Conservation (phyloP, 2,797 vertebrate species). For the Peromyscus attwateri region DNA sequence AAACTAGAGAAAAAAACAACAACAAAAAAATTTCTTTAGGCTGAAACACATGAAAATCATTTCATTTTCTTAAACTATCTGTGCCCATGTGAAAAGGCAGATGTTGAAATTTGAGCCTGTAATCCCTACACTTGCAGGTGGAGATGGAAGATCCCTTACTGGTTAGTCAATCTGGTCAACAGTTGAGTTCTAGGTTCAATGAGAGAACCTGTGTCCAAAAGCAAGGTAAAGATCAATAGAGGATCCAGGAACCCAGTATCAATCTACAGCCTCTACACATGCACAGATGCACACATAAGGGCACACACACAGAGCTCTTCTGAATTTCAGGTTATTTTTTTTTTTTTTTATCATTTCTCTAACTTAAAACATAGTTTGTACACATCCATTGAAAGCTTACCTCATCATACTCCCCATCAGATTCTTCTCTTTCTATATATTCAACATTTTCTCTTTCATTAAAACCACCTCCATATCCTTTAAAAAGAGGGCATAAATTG, state of each 20-base stretch:
- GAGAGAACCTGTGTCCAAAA: not conserved
- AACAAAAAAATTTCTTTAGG: conserved; percentile 20
- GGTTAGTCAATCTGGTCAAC: not conserved
- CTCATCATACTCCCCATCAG: conserved; percentile 99
- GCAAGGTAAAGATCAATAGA: not conserved
- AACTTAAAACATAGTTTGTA: rapidly evolving
- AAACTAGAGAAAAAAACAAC: conserved; percentile 90
- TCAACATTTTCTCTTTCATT: conserved; percentile 99
- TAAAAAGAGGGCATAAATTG: conserved; percentile 25
- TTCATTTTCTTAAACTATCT: not conserved
- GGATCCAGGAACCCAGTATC: not conserved
- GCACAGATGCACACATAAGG: not conserved
- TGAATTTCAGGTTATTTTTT: not conserved
- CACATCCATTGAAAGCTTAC: conserved; percentile 80
- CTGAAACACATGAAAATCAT: not conserved
- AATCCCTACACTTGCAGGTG: not conserved
- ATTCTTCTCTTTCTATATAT: conserved; percentile 98
- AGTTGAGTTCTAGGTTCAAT: not conserved
- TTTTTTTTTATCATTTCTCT: not conserved
- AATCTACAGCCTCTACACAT: not conserved
- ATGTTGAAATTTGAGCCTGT: not conserved
- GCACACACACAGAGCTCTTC: not conserved
- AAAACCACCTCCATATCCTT: conserved; percentile 98
- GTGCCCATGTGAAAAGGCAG: not conserved
- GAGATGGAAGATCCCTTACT: not conserved